Percentiles rank a stretch among this genome's conserved stretches.
phyloP scores from a whole-genome alignment of 1,140 invertebrate genomes.

The Eriocheir sinensis region DNA sequence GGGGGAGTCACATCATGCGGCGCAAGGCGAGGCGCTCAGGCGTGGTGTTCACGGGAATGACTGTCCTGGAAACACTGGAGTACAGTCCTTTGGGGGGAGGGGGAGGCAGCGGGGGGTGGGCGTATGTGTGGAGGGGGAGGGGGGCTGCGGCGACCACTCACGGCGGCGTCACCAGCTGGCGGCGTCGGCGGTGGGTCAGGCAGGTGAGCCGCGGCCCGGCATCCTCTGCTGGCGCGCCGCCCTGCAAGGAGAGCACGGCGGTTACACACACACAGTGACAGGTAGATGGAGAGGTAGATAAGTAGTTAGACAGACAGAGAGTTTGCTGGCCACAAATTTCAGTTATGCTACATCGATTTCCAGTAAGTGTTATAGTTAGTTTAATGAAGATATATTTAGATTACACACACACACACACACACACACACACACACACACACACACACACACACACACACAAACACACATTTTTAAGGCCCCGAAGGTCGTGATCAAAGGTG shows the following conservation, averaged over 20 bases:
- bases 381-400: too few species aligned
- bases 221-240: background rate
- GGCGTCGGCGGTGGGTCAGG: background rate
- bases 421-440: too few species aligned
- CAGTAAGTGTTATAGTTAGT: too few species aligned
- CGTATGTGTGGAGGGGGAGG: background rate
- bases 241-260: background rate
- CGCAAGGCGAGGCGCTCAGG: background rate
- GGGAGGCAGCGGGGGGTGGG: background rate
- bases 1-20: constrained; percentile 18
- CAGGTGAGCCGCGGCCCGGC: background rate
- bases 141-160: background rate
- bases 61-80: background rate
- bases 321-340: too few species aligned
- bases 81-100: background rate
- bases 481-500: too few species aligned
- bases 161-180: background rate
- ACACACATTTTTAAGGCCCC: too few species aligned
- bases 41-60: background rate
- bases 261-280: too few species aligned
- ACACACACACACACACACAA: too few species aligned
- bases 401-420: too few species aligned
- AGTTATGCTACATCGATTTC: too few species aligned
- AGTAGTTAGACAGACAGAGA: too few species aligned
- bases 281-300: too few species aligned